These are phyloP conservation scores for Protodeltote pygarga DNA, from an alignment of 2,888 invertebrate genomes.

Conservation along the genomic window DNA sequence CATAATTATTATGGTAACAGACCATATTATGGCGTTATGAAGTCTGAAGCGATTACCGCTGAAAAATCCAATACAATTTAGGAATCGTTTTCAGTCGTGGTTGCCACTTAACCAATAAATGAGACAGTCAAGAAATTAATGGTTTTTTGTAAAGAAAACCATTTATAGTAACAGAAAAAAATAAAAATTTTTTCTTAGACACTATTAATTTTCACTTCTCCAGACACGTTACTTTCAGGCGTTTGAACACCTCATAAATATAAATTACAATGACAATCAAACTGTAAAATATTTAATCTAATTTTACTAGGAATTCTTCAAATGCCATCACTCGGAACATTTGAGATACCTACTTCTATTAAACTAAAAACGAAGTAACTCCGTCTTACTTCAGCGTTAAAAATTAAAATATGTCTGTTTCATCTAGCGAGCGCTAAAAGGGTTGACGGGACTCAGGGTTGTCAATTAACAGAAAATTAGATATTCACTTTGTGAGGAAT, in stretches of 20 bases:
- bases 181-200: no score
- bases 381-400: constrained; percentile 14
- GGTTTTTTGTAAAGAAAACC: no score
- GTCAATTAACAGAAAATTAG: constrained; percentile 53
- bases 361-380: constrained; percentile 29
- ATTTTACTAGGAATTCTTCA: constrained; percentile 24
- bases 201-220: not conserved
- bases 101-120: no score
- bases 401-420: constrained; percentile 25
- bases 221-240: not conserved
- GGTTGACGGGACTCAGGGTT: constrained; percentile 44
- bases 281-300: constrained; percentile 26
- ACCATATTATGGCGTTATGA: no score
- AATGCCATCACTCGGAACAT: constrained; percentile 34
- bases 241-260: not conserved
- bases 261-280: constrained; percentile 8
- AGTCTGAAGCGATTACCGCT: no score
- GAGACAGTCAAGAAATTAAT: no score
- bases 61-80: no score
- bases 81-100: no score
- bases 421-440: constrained; percentile 37
- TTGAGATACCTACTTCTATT: constrained; percentile 16
- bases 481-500: constrained; percentile 52
- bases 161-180: no score
- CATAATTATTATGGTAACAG: no score